A percentile compares a stretch with the other conserved stretches of the same genome.
Evolutionary conservation across 1,140 invertebrate genomes (phyloP).

Genomic region (Cepaea nemoralis): DNA sequence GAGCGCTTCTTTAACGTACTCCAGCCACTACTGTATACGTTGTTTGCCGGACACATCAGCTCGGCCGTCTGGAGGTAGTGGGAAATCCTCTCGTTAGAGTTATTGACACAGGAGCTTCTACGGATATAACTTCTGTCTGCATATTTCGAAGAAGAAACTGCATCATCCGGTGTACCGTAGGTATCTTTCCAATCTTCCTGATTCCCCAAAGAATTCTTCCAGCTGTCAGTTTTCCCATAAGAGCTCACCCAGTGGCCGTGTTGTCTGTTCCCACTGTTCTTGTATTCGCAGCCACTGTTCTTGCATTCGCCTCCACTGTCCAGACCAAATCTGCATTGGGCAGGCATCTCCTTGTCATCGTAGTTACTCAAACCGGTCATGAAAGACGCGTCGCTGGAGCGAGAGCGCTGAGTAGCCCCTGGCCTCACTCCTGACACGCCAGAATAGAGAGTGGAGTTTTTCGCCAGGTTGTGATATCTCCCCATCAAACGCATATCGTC

Average conservation of each 20-base stretch:
- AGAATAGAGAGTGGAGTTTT: background rate
- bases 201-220: background rate
- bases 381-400: background rate
- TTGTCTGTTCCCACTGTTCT: background rate
- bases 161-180: background rate
- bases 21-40: background rate
- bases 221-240: background rate
- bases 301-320: background rate
- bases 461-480: background rate
- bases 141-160: background rate
- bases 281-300: background rate
- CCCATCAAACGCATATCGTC: background rate
- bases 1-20: background rate
- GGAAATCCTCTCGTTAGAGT: background rate
- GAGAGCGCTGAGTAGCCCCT: background rate
- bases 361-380: background rate
- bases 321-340: background rate
- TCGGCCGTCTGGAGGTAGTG: background rate
- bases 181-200: background rate
- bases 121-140: background rate
- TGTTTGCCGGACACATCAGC: background rate
- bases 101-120: background rate
- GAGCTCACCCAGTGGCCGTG: background rate
- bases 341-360: background rate
- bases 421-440: background rate